phyloP scores from a whole-genome alignment of 2,113 vertebrate species.

The Laterallus jamaicensis region DNA sequence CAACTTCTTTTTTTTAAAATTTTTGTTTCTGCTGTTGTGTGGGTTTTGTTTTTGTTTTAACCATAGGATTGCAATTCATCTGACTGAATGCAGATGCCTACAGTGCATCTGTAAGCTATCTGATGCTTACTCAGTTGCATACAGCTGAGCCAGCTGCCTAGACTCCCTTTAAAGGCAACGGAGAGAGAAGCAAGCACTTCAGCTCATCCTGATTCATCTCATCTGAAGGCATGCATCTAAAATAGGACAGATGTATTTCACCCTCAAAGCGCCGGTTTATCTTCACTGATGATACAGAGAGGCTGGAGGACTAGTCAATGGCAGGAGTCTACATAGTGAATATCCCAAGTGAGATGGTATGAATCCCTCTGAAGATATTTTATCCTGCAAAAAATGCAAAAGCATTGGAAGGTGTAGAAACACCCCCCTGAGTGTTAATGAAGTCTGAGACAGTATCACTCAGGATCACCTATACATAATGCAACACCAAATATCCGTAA shows the following conservation, averaged over 20 bases:
- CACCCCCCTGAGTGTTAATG: fast-evolving
- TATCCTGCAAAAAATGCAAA: background rate
- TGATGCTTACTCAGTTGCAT: background rate
- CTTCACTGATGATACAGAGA: background rate
- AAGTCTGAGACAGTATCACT: background rate
- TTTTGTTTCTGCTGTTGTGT: background rate
- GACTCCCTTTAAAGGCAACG: background rate
- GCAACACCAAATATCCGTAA: background rate
- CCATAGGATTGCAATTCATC: background rate
- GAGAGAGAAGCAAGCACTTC: background rate
- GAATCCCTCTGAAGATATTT: background rate
- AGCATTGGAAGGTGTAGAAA: background rate
- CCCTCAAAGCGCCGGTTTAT: background rate
- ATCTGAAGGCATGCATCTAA: background rate
- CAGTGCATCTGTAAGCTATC: background rate
- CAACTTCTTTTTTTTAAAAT: background rate
- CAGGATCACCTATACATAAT: background rate
- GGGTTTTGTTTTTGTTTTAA: background rate
- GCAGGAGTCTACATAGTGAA: background rate
- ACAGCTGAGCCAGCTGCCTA: background rate
- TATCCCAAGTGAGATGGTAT: background rate
- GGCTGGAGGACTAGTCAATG: background rate
- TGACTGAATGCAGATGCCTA: background rate
- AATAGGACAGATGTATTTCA: background rate
- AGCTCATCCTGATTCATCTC: background rate